Conservation (phyloP, 2,888 invertebrate species). For the Cheilosia scutellata region DNA sequence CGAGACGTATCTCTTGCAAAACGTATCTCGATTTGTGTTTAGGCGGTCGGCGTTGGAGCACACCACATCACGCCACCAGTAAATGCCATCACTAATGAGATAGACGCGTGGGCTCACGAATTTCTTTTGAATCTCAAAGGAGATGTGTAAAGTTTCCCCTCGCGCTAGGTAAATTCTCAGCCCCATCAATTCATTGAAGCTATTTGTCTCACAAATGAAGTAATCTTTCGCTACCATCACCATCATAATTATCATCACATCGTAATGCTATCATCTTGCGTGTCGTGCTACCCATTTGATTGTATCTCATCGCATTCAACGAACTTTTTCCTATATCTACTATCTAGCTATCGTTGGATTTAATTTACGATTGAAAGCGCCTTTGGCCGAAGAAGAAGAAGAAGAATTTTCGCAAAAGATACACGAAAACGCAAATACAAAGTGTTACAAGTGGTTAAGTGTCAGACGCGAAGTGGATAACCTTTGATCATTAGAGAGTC, state of each 20-base stretch:
- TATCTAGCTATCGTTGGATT: constrained; percentile 18
- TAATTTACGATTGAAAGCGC: constrained; percentile 50
- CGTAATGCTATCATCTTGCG: constrained; percentile 39
- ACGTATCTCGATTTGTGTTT: constrained; percentile 28
- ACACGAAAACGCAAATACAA: constrained; percentile 5
- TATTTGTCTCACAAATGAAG: constrained; percentile 62
- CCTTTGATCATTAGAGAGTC: constrained; percentile 24
- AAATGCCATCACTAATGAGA: constrained; percentile 63
- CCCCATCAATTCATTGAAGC: constrained; percentile 26
- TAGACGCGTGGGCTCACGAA: constrained; percentile 52
- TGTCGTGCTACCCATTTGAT: constrained; percentile 32
- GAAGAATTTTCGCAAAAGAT: constrained; percentile 46
- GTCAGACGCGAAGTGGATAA: constrained; percentile 64
- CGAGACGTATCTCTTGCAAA: constrained; percentile 8
- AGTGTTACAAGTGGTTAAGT: constrained; percentile 39
- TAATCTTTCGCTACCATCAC: constrained; percentile 32
- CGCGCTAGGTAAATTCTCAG: not conserved
- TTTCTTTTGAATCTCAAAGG: not conserved
- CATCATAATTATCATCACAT: constrained; percentile 45
- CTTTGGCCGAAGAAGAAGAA: not conserved
- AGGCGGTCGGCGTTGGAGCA: constrained; percentile 37
- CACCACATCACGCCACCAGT: constrained; percentile 32
- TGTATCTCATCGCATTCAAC: constrained; percentile 30
- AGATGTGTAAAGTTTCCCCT: too few relatives aligned
- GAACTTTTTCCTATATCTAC: not conserved